Base-by-base conservation (phyloP, 1,140 invertebrate species). In the Scaptomyza pallida region DNA sequence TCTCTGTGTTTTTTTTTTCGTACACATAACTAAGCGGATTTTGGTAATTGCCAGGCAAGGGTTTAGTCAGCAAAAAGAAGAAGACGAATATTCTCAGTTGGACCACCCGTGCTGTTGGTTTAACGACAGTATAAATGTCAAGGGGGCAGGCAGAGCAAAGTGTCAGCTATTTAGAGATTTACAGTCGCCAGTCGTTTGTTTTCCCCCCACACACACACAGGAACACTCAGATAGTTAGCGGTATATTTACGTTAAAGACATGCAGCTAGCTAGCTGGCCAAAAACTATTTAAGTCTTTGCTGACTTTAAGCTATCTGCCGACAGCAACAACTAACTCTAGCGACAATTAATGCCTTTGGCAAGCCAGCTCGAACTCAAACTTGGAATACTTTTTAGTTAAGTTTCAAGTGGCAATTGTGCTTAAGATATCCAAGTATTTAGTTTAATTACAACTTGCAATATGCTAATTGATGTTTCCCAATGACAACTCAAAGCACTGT, bases 71-170 rank as follows among this genome's bases (percentile, higher is more conserved):
- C n/a, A 6, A 26, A 6, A 40, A 68, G 50, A 75, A 70, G 26
- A 30, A 30, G 26, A 33, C 55, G 45, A 75, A 74, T 67, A 75
- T 63, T 63, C 50, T 60, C n/a, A 26, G 17, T 44, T 16, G 13
- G 80, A 85, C 80, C 80, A 85, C 80, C 81, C 77, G 54, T 55
- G 64, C 9, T 67, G 43, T 12, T 67, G 43, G 72, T 45, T 54
- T 86, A 85, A 85, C 78, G 81, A 85, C 80, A 86, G 60, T 74
- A 80, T 80, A 80, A 85, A 85, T 85, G 77, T 54, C 54, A 30
- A 64, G 59, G 59, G 59, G 59, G 13, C 59, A 67, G 59, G 13
- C 59, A 67, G 55, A 62, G 56, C 57, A 77, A 83, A 72, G 69
- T 81, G 72, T 86, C 81, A 79, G 37, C 59, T 45, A 67, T 75